phyloP scores from a whole-genome alignment of 1,140 invertebrate species.

The Temnothorax curvispinosus region DNA sequence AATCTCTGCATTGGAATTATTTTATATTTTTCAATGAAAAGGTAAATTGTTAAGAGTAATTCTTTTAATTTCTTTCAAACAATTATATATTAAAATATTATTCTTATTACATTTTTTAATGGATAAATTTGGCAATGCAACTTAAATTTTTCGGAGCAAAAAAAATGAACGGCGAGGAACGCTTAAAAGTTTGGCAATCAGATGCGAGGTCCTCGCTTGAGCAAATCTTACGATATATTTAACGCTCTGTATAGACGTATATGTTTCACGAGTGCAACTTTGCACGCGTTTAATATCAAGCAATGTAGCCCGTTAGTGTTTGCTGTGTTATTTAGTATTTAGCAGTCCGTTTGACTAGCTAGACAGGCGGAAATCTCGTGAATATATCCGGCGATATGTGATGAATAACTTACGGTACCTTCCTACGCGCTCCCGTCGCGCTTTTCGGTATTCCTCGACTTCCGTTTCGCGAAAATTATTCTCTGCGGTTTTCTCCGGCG shows the following conservation, averaged over 20 bases:
- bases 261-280: neutral
- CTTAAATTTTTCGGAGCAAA: neutral
- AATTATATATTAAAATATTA: neutral
- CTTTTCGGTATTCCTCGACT: constrained; percentile 44
- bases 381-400: constrained; percentile 25
- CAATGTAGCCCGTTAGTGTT: neutral
- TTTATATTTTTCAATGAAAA: neutral
- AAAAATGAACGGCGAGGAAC: neutral
- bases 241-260: neutral
- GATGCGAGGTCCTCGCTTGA: neutral
- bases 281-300: neutral
- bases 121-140: neutral
- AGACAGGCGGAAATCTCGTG: neutral
- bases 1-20: neutral
- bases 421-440: neutral
- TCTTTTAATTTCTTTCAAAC: neutral
- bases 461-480: constrained; percentile 53
- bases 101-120: neutral
- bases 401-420: constrained; percentile 51
- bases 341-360: neutral
- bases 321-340: neutral
- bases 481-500: constrained; percentile 24
- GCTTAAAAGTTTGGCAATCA: constrained; percentile 3
- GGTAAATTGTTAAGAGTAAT: neutral
- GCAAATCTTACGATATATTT: neutral